Evolutionary conservation across 2,797 vertebrate species (phyloP).

Genomic region (Ataeniobius toweri): DNA sequence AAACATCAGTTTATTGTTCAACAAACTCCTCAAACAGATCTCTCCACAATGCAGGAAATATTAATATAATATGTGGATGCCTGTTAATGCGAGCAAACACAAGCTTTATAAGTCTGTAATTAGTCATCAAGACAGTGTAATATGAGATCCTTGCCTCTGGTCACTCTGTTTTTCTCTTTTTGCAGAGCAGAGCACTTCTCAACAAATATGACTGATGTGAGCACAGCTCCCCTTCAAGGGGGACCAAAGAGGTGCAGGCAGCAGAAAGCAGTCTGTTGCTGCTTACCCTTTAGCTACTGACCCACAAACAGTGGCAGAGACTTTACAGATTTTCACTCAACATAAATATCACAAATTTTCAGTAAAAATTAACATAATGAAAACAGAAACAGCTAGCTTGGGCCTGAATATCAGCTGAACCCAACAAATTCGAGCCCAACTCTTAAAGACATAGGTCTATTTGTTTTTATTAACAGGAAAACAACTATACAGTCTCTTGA

Average conservation of each 20-base stretch:
- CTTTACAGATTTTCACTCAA: too few relatives aligned
- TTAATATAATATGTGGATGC: neutral
- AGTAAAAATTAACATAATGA: neutral
- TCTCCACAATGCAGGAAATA: constrained; percentile 34
- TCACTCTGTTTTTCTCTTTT: neutral
- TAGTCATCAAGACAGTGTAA: constrained; percentile 9
- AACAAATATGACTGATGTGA: neutral
- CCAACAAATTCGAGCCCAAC: too few relatives aligned
- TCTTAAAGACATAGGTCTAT: too few relatives aligned
- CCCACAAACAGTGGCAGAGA: neutral
- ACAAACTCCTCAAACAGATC: constrained; percentile 63
- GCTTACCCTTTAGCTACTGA: neutral
- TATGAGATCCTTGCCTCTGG: constrained; percentile 7
- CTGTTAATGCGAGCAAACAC: constrained; percentile 12
- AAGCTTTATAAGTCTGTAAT: constrained; percentile 19
- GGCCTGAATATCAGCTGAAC: too few relatives aligned
- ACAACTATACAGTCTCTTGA: too few relatives aligned
- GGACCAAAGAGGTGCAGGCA: constrained; percentile 19
- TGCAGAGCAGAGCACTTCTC: constrained; percentile 6
- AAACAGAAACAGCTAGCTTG: too few relatives aligned
- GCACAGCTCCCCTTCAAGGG: constrained; percentile 4
- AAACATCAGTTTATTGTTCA: constrained; percentile 60
- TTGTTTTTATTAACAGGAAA: too few relatives aligned
- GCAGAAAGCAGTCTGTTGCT: neutral
- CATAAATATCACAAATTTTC: neutral